phyloP scores from a whole-genome alignment of 2,888 invertebrate species.

The Melitaea athalia region DNA sequence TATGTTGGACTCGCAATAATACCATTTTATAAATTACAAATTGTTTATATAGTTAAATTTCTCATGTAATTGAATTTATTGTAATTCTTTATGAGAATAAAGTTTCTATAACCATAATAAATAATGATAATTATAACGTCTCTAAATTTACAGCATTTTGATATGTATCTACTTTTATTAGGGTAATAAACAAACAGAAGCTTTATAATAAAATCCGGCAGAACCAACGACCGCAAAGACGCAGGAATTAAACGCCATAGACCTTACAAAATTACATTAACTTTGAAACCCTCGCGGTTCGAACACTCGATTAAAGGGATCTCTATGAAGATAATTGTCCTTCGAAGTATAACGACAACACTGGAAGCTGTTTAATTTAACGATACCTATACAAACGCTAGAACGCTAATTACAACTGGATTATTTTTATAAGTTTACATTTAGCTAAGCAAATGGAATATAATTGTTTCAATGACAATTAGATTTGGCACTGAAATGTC shows the following conservation, averaged over 20 bases:
- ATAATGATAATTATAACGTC: too few relatives aligned
- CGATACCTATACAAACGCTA: background rate
- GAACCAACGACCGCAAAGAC: background rate
- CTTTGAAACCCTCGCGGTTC: background rate
- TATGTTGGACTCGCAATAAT: too few relatives aligned
- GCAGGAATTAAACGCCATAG: background rate
- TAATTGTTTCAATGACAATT: background rate
- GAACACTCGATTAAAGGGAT: slow-evolving; percentile 1
- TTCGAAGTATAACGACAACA: background rate
- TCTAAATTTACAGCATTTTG: too few relatives aligned
- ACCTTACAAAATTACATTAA: background rate
- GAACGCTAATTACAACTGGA: background rate
- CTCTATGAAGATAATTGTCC: slow-evolving; percentile 1
- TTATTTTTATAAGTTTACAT: background rate
- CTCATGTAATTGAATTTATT: too few relatives aligned
- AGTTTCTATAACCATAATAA: too few relatives aligned
- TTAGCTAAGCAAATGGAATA: background rate
- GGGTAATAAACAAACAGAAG: background rate
- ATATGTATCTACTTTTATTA: background rate
- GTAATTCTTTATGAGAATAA: too few relatives aligned
- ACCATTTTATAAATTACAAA: too few relatives aligned
- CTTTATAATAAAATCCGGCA: background rate
- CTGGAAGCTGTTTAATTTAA: background rate
- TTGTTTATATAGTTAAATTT: too few relatives aligned
- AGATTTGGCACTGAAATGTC: background rate